Conservation (phyloP, 2,888 invertebrate species). For the Anthrax anthrax region DNA sequence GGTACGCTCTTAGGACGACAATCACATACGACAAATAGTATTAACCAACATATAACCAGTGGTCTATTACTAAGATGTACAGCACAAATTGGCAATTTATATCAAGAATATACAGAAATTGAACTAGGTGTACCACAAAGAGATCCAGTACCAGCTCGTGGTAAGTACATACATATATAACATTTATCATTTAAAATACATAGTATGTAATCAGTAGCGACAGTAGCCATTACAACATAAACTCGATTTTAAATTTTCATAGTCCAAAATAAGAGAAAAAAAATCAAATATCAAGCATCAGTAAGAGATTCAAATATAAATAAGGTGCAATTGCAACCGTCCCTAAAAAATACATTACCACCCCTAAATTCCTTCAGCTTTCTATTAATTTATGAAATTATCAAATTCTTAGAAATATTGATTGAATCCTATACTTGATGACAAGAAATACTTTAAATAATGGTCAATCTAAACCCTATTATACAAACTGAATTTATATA, state of each 20-base stretch:
- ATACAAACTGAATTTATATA: too few relatives aligned
- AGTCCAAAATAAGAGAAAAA: not conserved
- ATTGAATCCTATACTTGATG: too few relatives aligned
- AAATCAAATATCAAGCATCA: too few relatives aligned
- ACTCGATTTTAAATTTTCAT: not conserved
- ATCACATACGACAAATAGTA: conserved; percentile 5
- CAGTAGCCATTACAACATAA: not conserved
- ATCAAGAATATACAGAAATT: conserved; percentile 51
- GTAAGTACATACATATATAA: conserved; percentile 37
- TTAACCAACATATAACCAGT: conserved; percentile 35
- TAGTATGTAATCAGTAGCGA: not conserved
- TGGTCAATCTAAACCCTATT: too few relatives aligned
- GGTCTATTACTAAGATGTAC: conserved; percentile 55
- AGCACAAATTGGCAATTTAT: conserved; percentile 53
- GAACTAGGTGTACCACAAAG: conserved; percentile 56
- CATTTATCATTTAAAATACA: too few relatives aligned
- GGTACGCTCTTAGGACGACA: conserved; percentile 12
- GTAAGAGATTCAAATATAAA: too few relatives aligned
- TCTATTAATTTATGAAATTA: too few relatives aligned
- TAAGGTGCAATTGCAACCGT: too few relatives aligned
- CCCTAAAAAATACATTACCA: too few relatives aligned
- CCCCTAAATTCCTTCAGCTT: too few relatives aligned
- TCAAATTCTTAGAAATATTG: too few relatives aligned
- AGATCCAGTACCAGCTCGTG: conserved; percentile 67
- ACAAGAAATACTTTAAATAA: too few relatives aligned